Conservation (phyloP, 1,140 invertebrate genomes). For the Formica selysi region DNA sequence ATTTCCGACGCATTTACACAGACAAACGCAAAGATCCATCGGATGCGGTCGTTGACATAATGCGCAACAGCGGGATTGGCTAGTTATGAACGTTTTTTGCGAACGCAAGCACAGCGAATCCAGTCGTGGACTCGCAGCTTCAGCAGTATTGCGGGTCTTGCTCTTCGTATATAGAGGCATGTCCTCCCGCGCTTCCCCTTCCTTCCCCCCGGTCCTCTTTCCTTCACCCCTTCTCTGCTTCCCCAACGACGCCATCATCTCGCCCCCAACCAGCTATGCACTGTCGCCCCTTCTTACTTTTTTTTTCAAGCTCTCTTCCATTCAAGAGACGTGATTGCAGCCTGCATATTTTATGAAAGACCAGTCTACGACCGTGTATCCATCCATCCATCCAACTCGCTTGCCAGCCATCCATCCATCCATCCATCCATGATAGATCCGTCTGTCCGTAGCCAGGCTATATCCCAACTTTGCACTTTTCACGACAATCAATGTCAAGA, state of each 20-base stretch:
- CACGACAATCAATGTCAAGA: slow-evolving; percentile 12
- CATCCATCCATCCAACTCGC: slow-evolving; percentile 24
- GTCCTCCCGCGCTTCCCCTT: slow-evolving; percentile 26
- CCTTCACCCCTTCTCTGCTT: slow-evolving; percentile 37
- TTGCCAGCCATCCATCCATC: neutral
- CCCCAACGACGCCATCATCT: slow-evolving; percentile 55
- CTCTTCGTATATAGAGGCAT: slow-evolving; percentile 42
- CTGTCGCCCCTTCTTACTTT: slow-evolving; percentile 28
- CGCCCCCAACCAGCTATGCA: slow-evolving; percentile 45
- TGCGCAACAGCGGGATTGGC: slow-evolving; percentile 63
- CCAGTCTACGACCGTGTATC: slow-evolving; percentile 49
- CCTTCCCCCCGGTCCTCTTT: neutral
- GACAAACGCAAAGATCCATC: slow-evolving; percentile 30
- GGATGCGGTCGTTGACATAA: slow-evolving; percentile 24
- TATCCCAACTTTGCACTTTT: slow-evolving; percentile 63
- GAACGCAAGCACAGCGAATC: slow-evolving; percentile 64
- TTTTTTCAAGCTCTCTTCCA: slow-evolving; percentile 64
- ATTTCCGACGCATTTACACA: slow-evolving; percentile 4
- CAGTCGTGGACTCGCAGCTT: slow-evolving; percentile 64
- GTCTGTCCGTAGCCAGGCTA: slow-evolving; percentile 43
- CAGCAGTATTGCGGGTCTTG: slow-evolving; percentile 71
- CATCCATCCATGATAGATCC: slow-evolving; percentile 44
- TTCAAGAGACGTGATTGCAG: slow-evolving; percentile 78
- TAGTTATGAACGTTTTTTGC: slow-evolving; percentile 80
- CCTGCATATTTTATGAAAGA: slow-evolving; percentile 77